phyloP scores from a whole-genome alignment of 2,113 vertebrate species.

The Saiga tatarica region DNA sequence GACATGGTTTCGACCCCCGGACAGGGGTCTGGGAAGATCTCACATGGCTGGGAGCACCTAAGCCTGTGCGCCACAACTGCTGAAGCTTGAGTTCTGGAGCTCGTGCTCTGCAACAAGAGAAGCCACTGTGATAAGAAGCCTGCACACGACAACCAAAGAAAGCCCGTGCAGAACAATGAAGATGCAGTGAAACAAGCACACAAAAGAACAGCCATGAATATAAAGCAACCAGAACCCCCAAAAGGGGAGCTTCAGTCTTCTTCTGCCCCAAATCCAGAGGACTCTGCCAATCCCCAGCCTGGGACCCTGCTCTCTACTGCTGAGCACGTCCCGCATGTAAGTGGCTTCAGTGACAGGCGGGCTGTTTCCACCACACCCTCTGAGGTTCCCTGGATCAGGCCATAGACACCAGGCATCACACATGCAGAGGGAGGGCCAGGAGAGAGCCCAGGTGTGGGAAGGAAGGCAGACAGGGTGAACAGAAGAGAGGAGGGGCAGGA shows the following conservation, averaged over 20 bases:
- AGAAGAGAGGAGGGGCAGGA: neutral
- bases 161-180: neutral
- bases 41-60: neutral
- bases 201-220: neutral
- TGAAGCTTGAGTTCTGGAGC: neutral
- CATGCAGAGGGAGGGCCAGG: fast-evolving
- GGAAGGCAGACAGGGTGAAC: neutral
- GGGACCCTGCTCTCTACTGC: neutral
- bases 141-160: neutral
- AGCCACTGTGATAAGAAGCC: neutral
- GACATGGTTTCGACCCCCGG: neutral
- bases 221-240: neutral
- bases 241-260: neutral
- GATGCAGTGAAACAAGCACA: neutral
- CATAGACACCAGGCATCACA: neutral
- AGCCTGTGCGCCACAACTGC: neutral
- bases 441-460: neutral
- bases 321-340: fast-evolving
- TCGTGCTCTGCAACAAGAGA: neutral
- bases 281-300: neutral
- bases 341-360: neutral
- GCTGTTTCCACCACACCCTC: neutral
- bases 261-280: neutral
- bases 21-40: neutral
- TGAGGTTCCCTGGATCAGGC: neutral